Base-by-base conservation (phyloP, 2,888 invertebrate species). In the Dascillus cervinus region DNA sequence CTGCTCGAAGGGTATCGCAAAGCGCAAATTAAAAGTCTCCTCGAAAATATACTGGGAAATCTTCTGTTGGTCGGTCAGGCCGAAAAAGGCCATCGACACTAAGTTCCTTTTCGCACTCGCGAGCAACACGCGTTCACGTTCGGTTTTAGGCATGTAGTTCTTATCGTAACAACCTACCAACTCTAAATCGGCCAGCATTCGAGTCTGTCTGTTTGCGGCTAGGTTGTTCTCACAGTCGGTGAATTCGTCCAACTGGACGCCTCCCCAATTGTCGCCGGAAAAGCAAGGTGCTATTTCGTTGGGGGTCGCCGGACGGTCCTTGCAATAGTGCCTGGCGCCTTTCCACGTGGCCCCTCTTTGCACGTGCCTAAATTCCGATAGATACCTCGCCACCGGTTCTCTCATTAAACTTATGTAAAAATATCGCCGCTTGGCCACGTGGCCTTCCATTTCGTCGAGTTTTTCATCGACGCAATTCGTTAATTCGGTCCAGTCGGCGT, bases 401-500 rank as follows among this genome's bases (percentile, higher is more conserved):
- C 98, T 75, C 26, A 98, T 72, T 43, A 98, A 75, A 3, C 96
- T 94, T 47, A 97, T 90, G 70, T 95, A 97, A 69, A 94, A 94
- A 67, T 95, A 97, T 53, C 96, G 52, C 5, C 64, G 47, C 41
- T 64, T 65, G 3, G 53, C 52, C 3, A 61, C 51, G 56, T 62
- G 56, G 3, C 86, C 87, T 65, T 96, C 95, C 57, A 88, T 82
- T 61, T 88, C 82, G 64, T 95, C 89, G 56, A 97, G 72, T 56
- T 88, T 89, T 13, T 82, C 78, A 57, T 95, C 89, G 20, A 94
- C 94, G 65, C 95, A 95, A 49, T 75, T 76, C 5, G 89, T 91
- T 46, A 98, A 66, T 69, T 98, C 97, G 2, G 97, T 97, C 86
- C 92, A 97, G 69, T 97, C 97, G 13, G 96, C 94, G 61, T 96